Evolutionary conservation across 2,888 invertebrate genomes (phyloP).

Genomic region (Phanerotoma sp.): DNA sequence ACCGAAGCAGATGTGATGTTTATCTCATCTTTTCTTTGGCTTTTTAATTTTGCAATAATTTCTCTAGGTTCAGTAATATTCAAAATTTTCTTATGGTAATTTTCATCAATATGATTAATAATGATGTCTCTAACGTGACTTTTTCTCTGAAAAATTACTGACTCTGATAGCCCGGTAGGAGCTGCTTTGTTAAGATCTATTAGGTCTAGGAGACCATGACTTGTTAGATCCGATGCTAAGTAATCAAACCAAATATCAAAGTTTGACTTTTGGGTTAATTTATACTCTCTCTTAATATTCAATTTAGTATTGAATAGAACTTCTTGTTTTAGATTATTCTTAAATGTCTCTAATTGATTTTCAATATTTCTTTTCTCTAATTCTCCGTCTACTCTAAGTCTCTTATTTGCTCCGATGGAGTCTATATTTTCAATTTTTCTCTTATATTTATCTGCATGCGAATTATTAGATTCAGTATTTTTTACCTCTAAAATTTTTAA

Average conservation of each 20-base stretch:
- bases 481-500: too few species aligned
- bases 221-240: constrained; percentile 29
- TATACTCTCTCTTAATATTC: constrained; percentile 29
- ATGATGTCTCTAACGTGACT: constrained; percentile 27
- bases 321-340: constrained; percentile 4
- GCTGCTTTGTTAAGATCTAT: constrained; percentile 21
- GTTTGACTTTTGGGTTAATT: constrained; percentile 25
- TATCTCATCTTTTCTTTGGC: constrained; percentile 20
- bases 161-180: constrained; percentile 8
- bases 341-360: not conserved
- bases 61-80: constrained; percentile 26
- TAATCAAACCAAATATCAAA: constrained; percentile 31
- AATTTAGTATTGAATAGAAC: constrained; percentile 12
- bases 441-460: too few species aligned
- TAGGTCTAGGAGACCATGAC: constrained; percentile 26
- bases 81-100: constrained; percentile 31
- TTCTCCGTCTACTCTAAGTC: too few species aligned
- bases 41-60: constrained; percentile 27
- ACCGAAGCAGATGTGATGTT: constrained; percentile 30
- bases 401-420: too few species aligned
- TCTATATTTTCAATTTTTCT: too few species aligned
- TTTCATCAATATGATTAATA: constrained; percentile 29
- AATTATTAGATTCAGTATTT: too few species aligned
- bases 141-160: constrained; percentile 14
- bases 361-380: too few species aligned